Evolutionary conservation across 2,797 vertebrate genomes (phyloP), one percentile per base, ranked within the genome.

Genomic region (Neosilurus hyrtlii): DNA sequence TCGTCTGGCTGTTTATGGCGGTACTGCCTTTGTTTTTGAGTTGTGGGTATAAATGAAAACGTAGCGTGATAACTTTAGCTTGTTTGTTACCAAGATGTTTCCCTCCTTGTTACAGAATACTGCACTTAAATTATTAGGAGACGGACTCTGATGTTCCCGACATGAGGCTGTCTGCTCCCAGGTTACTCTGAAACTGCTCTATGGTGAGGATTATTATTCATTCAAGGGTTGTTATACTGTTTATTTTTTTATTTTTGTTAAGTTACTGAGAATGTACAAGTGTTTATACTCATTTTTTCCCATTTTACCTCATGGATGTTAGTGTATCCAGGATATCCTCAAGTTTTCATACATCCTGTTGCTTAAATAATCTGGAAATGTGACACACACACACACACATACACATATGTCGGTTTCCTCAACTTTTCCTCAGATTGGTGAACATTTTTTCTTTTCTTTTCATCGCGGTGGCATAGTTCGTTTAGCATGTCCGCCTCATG

Each of bases 121-220:
- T 80, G 14, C 59, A 78, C 68, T 12, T 43, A 66, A 62, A 79
- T 72, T 63, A 10, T 30, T 71, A 75, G 80, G 14, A 62, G 30
- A 76, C 3, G 63, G 56, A 37, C 49, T 84, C 65, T 79, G 59
- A 72, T 59, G 22, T 68, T 81, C 80, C 73, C 81, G 65, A 6
- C 66, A 85, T 87, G 79, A 85, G n/a, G 82, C 56, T 26, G 12
- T 71, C 71, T 35, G 56, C 82, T 65, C 85, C 59, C 62, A 78
- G 63, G 52, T 75, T 65, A 52, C 85, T 35, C 65, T 84, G 43
- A 84, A 74, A 56, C 78, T 71, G 52, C 10, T 72, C 71, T 65
- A 67, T 82, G 86, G 88, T 88, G 78, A 83, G 82, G 1, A 67
- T 24, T 35, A 35, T 35, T 26, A n/a, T 82, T 24, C 20, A 12